Base-by-base conservation (phyloP, 2,113 vertebrate species). In the Solea solea region DNA sequence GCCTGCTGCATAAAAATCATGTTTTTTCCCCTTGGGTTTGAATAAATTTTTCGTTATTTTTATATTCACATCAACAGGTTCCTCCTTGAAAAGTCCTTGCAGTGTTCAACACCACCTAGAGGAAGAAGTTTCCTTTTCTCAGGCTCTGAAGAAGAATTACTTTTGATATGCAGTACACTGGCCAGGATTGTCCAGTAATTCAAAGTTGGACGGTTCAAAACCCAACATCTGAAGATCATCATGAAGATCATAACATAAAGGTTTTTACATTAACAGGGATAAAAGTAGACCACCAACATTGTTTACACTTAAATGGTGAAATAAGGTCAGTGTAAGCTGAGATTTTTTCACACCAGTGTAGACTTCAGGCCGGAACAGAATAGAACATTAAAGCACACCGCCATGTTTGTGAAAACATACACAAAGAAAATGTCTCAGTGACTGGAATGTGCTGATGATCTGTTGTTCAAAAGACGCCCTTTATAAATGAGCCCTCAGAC, bases 351-450 rank as follows among this genome's bases (percentile, higher is more conserved):
- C 2, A 14, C 2, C 16, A 25, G 54, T 45, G 6, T n/a, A 16
- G 78, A 72, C 54, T 64, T 56, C 63, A 5, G 42, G 56, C 66
- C 59, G 39, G 14, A 74, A 63, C 53, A 46, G 49, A 74, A 63
- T 60, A 46, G 49, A 79, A 49, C 13, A 50, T 49, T 12, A 61
- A 70, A 68, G 46, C 56, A 39, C 54, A 40, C 39, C 8, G 8
- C 15, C 64, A 58, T 55, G 40, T 56, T 66, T 53, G n/a, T 61
- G 16, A 71, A 55, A 14, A 65, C 28, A 21, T 4, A n/a, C 49
- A 50, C 10, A 41, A n/a, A 57, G 3, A 7, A 70, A 3, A 27
- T 56, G 48, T 34, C 54, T 73, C 60, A 64, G 42, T 44, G 39
- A 55, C n/a, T 14, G 50, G 49, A 67, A 78, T 68, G 21, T 42